Percentiles rank a stretch among this genome's conserved stretches.
Evolutionary conservation across 1,140 invertebrate species (phyloP).

Genomic region (Panagrolaimus sp.): DNA sequence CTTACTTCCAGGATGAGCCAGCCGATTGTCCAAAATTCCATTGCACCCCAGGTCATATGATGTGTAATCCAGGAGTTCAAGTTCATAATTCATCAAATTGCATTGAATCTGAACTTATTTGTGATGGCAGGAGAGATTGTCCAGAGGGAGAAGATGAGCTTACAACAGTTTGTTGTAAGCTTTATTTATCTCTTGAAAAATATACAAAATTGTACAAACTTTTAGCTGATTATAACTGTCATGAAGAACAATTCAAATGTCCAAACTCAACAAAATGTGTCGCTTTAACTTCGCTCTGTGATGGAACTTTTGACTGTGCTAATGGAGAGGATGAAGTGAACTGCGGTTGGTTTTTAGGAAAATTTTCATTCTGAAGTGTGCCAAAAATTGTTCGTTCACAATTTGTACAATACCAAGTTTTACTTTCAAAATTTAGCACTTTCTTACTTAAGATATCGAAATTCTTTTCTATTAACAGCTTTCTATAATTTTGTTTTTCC

Average conservation of each 20-base stretch:
- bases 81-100: slow-evolving; percentile 8
- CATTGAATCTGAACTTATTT: slow-evolving; percentile 8
- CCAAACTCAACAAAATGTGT: neutral
- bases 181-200: no score
- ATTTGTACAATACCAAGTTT: no score
- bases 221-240: neutral
- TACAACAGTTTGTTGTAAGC: neutral
- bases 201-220: no score
- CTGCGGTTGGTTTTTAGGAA: neutral
- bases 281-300: neutral
- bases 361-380: no score
- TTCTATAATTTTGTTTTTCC: no score
- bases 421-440: no score
- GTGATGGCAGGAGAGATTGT: slow-evolving; percentile 5
- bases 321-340: neutral
- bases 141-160: slow-evolving; percentile 11
- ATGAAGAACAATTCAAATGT: neutral
- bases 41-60: slow-evolving; percentile 2
- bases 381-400: no score
- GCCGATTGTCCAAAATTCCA: slow-evolving; percentile 5
- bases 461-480: no score
- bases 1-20: slow-evolving; percentile 15
- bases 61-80: neutral
- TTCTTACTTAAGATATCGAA: no score
- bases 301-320: neutral